Conservation (phyloP, 2,113 vertebrate species). For the Electrona antarctica region DNA sequence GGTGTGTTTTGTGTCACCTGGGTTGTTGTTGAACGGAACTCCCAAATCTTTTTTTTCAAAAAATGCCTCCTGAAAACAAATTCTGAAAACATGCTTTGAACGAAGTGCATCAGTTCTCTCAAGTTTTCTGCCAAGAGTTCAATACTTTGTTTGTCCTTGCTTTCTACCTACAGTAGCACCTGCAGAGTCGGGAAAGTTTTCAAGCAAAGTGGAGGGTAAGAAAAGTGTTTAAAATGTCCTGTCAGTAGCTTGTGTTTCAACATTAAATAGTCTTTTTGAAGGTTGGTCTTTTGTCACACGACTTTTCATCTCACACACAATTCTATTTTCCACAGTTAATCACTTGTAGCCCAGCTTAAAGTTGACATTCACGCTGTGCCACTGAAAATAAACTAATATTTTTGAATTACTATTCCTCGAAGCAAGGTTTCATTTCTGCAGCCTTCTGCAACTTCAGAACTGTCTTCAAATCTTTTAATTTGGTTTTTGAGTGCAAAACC, state of each 20-base stretch:
- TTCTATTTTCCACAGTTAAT: conserved; percentile 17
- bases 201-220: conserved; percentile 72
- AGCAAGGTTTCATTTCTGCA: background rate
- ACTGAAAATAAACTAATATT: conserved; percentile 28
- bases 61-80: background rate
- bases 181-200: conserved; percentile 57
- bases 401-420: conserved; percentile 1
- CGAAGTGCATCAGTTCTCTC: background rate
- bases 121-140: background rate
- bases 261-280: background rate
- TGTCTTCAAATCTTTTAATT: conserved; percentile 24
- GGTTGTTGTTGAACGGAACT: background rate
- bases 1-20: background rate
- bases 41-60: too few species aligned
- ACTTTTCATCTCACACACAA: background rate
- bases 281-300: background rate
- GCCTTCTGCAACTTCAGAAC: background rate
- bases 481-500: background rate
- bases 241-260: background rate
- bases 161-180: conserved; percentile 19
- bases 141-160: background rate
- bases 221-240: background rate
- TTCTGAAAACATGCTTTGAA: background rate
- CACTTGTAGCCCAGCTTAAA: conserved; percentile 16
- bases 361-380: conserved; percentile 37